These are phyloP conservation scores for Stigmatopora argus DNA, from an alignment of 2,113 vertebrate genomes.

Conservation along the genomic window DNA sequence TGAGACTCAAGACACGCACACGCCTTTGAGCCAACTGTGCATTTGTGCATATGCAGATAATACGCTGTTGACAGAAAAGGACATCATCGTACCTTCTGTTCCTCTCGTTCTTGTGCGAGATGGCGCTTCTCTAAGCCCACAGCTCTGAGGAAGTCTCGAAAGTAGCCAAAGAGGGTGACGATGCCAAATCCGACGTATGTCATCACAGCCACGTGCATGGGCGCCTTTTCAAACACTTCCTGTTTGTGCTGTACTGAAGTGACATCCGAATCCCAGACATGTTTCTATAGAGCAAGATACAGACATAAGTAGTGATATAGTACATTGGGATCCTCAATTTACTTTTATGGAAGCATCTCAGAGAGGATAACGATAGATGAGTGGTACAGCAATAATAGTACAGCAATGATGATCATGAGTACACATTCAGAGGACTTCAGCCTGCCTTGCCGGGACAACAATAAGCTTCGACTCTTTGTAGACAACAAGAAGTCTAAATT, in stretches of 20 bases:
- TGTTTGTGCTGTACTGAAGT: conserved; percentile 57
- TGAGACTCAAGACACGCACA: conserved; percentile 27
- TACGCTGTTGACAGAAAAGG: conserved; percentile 12
- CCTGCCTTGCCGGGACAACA: conserved; percentile 52
- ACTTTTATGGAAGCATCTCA: conserved; percentile 86
- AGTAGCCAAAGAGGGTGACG: conserved; percentile 85
- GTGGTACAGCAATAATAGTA: conserved; percentile 80
- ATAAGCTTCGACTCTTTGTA: conserved; percentile 70
- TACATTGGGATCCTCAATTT: conserved; percentile 27
- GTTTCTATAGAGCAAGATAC: conserved; percentile 71
- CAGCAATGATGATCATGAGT: conserved; percentile 80
- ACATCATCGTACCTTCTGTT: conserved; percentile 81
- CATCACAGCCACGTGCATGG: conserved; percentile 83
- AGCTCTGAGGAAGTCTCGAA: conserved; percentile 87
- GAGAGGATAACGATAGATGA: conserved; percentile 83
- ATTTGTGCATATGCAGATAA: background rate
- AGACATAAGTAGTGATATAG: conserved; percentile 25
- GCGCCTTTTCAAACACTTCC: conserved; percentile 82
- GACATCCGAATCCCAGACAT: conserved; percentile 60
- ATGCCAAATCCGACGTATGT: conserved; percentile 87
- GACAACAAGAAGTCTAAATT: conserved; percentile 52
- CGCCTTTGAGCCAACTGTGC: conserved; percentile 13
- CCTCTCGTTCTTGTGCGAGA: conserved; percentile 77
- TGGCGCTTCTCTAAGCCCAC: conserved; percentile 84
- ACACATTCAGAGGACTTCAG: conserved; percentile 81